Evolutionary conservation across 92 coral and sea anemone genomes (phyloP), one percentile per base, ranked within the genome.

Genomic region (Actinernus sp.): DNA sequence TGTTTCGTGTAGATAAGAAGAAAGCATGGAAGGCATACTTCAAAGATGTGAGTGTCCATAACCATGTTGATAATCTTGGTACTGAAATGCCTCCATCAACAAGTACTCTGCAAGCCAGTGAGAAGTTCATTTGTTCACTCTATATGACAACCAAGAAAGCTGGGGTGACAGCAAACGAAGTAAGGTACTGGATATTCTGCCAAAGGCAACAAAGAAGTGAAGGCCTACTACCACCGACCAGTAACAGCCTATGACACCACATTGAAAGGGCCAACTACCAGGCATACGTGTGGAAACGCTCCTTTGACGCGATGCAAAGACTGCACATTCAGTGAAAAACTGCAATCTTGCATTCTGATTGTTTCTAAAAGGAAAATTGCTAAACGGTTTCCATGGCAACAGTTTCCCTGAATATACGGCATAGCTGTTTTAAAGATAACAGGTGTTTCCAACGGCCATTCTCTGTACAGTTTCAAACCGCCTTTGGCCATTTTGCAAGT

Each of bases 81-180:
- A 40, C 29, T 41, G 13, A 46, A 7, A 19, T 70, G 19, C 78
- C 65, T 7, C 78, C 65, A 43, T 14, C 78, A 55, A 21, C 26
- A 20, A 43, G 51, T 10, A 56, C 78, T 37, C 12, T 55, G 19
- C 50, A 31, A 20, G 58, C 58, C 1, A 63, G 74, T 54, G 83
- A 63, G 74, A 63, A 26, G 49, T 75, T 75, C 31, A 4, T 75
- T 26, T 75, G 83, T 25, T 53, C 74, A 4, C 21, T 75, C 30
- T 63, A 75, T 52, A n/a, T 74, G 1, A 54, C 43, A 26, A 10
- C 38, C 14, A 16, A 22, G 1, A 63, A 63, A 49, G 83, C 83
- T 17, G 83, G 83, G 14, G 43, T 24, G 29, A 63, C 74, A 20
- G 73, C 66, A 22, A 30, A 74, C 31, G 63, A 74, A 34, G 63